phyloP scores from a whole-genome alignment of 2,797 vertebrate species.

The Agapornis canus region DNA sequence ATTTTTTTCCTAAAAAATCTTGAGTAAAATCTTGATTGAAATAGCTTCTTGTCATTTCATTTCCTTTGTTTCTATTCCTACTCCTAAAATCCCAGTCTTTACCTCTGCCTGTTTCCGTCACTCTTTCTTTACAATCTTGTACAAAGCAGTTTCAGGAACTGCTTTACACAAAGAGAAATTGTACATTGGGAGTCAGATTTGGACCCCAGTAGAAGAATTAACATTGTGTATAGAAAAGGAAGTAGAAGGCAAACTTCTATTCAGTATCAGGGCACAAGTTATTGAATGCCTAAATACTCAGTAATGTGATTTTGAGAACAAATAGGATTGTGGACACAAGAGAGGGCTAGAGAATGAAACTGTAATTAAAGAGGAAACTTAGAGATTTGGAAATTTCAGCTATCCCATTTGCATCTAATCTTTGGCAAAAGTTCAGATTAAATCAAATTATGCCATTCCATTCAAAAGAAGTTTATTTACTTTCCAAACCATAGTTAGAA shows the following conservation, averaged over 20 bases:
- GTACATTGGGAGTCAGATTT: neutral
- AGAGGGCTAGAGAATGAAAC: neutral
- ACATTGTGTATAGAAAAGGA: neutral
- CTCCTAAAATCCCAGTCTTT: neutral
- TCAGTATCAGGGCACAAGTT: neutral
- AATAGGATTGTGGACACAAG: neutral
- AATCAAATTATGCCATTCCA: neutral
- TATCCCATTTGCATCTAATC: neutral
- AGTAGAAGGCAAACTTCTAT: neutral
- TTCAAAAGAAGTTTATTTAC: conserved; percentile 25
- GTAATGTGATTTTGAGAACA: neutral
- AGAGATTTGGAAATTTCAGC: neutral
- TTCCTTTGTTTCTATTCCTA: neutral
- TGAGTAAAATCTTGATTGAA: neutral
- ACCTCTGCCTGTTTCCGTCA: neutral
- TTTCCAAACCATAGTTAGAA: conserved; percentile 1
- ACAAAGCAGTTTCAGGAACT: neutral
- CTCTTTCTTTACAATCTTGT: neutral
- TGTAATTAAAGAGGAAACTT: neutral
- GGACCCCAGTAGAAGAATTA: neutral
- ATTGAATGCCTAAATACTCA: neutral
- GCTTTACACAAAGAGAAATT: neutral
- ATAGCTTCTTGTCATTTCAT: rapidly evolving
- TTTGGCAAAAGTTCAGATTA: conserved; percentile 15
- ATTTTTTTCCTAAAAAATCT: neutral